phyloP scores from a whole-genome alignment of 1,140 invertebrate genomes.

The Eufriesea mexicana region DNA sequence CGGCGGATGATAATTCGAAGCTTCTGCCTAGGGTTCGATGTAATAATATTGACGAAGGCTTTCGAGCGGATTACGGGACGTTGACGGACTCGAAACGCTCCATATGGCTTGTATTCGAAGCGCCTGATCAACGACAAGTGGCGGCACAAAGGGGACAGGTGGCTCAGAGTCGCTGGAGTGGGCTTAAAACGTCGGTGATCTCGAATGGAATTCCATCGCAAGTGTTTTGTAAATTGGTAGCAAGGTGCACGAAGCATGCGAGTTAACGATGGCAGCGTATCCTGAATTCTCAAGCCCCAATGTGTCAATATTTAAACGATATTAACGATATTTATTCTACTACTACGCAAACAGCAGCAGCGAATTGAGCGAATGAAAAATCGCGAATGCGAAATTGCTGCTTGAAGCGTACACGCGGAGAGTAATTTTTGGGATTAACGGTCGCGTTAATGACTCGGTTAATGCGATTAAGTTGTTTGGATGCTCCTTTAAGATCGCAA shows the following conservation, averaged over 20 bases:
- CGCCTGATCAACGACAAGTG: slow-evolving; percentile 7
- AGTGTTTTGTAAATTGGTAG: slow-evolving; percentile 1
- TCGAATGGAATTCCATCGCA: slow-evolving; percentile 1
- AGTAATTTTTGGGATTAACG: too few species aligned
- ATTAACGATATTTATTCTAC: too few species aligned
- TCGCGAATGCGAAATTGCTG: too few species aligned
- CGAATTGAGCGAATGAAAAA: too few species aligned
- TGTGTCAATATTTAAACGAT: too few species aligned
- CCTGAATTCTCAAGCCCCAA: too few species aligned
- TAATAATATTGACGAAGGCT: slow-evolving; percentile 8
- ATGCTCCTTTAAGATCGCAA: too few species aligned
- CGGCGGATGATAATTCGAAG: neutral
- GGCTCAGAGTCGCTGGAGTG: neutral
- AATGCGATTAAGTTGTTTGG: too few species aligned
- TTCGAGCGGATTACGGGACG: neutral
- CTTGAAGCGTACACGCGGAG: too few species aligned
- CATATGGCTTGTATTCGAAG: neutral
- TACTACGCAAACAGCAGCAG: too few species aligned
- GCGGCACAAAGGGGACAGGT: neutral
- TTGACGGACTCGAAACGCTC: neutral
- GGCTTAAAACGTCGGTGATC: neutral
- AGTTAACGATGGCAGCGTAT: neutral
- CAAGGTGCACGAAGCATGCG: neutral
- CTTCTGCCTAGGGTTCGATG: neutral
- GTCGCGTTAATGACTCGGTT: too few species aligned